Evolutionary conservation across 2,797 vertebrate species (phyloP).

Genomic region (Enteromius fasciolatus): DNA sequence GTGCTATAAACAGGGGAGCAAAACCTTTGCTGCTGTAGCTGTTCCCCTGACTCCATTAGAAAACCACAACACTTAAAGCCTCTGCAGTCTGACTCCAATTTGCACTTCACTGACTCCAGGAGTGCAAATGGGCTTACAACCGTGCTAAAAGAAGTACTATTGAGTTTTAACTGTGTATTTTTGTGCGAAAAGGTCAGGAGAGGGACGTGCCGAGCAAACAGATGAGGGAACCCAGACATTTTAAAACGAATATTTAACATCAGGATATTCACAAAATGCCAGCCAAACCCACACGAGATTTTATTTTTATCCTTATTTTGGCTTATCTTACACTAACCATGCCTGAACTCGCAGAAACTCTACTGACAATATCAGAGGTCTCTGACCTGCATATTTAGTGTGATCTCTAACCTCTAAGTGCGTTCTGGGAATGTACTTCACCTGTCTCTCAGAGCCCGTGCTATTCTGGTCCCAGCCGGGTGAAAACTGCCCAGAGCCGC

Average conservation of each 20-base stretch:
- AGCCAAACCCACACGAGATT: background rate
- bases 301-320: conserved; percentile 10
- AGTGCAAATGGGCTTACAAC: background rate
- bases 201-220: background rate
- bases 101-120: conserved; percentile 30
- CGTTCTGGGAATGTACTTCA: conserved; percentile 51
- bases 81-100: conserved; percentile 41
- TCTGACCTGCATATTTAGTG: conserved; percentile 26
- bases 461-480: conserved; percentile 72
- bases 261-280: conserved; percentile 22
- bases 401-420: conserved; percentile 50
- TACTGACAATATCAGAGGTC: conserved; percentile 36
- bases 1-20: background rate
- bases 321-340: background rate
- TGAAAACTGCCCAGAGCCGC: conserved; percentile 67
- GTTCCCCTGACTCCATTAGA: conserved; percentile 39
- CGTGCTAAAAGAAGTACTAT: background rate
- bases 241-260: conserved; percentile 7
- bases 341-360: background rate
- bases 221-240: conserved; percentile 1
- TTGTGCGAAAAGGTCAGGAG: conserved; percentile 25
- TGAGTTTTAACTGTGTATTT: conserved; percentile 12
- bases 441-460: conserved; percentile 63
- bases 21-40: conserved; percentile 12
- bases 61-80: background rate